Percentiles rank a stretch among this genome's conserved stretches.
phyloP scores from a whole-genome alignment of 2,888 invertebrate species.

The Miltochrista miniata region DNA sequence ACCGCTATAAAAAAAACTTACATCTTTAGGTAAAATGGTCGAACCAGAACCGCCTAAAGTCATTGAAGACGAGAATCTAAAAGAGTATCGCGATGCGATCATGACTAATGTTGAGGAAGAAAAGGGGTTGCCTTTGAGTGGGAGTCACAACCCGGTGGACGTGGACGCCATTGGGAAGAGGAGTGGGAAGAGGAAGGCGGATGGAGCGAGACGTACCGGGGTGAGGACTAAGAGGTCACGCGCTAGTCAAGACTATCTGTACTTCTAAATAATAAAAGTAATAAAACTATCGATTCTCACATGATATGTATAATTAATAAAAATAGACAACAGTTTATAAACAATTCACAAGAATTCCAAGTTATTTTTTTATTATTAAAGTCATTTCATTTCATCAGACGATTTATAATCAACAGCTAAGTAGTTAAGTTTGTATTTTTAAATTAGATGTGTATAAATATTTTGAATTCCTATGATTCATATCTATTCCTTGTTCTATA shows the following conservation, averaged over 20 bases:
- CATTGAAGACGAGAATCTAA: conserved; percentile 45
- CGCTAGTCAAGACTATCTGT: conserved; percentile 5
- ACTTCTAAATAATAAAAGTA: not conserved
- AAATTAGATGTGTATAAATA: too few relatives aligned
- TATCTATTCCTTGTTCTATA: too few relatives aligned
- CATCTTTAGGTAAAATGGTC: conserved; percentile 34
- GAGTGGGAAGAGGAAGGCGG: conserved; percentile 43
- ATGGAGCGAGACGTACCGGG: conserved; percentile 35
- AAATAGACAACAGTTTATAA: too few relatives aligned
- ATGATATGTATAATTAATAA: too few relatives aligned
- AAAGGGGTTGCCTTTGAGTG: conserved; percentile 46
- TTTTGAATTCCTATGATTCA: too few relatives aligned
- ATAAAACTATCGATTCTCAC: too few relatives aligned
- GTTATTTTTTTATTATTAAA: too few relatives aligned
- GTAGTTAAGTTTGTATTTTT: too few relatives aligned
- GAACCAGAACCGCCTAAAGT: conserved; percentile 21
- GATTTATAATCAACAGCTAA: too few relatives aligned
- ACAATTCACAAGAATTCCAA: too few relatives aligned
- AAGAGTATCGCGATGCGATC: conserved; percentile 55
- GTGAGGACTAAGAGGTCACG: conserved; percentile 43
- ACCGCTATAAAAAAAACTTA: too few relatives aligned
- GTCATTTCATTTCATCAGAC: too few relatives aligned
- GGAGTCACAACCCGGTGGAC: conserved; percentile 47
- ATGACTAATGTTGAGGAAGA: conserved; percentile 34
- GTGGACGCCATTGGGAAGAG: conserved; percentile 41